Evolutionary conservation across 2,113 vertebrate species (phyloP).

Genomic region (Falco punctatus): DNA sequence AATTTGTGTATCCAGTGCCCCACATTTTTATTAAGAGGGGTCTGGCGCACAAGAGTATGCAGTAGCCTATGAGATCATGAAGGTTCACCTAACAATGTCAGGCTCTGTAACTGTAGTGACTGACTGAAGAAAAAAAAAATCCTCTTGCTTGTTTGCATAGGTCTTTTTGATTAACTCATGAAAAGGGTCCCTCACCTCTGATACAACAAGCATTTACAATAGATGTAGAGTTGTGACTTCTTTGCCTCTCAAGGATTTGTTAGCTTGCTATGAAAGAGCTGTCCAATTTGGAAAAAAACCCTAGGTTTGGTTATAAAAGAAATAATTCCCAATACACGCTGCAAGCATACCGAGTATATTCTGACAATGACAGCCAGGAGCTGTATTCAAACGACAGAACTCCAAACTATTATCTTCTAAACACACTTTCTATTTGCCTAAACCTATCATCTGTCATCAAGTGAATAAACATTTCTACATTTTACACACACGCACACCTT

Average conservation of each 20-base stretch:
- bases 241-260: conserved; percentile 2
- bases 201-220: not conserved
- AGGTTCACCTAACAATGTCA: conserved; percentile 46
- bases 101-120: conserved; percentile 58
- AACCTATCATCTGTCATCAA: not conserved
- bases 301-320: not conserved
- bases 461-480: not conserved
- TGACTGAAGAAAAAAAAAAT: conserved; percentile 30
- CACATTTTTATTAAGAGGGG: conserved; percentile 34
- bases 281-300: not conserved
- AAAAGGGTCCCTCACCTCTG: conserved; percentile 30
- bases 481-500: not conserved
- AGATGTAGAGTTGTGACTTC: not conserved
- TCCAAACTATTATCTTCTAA: conserved; percentile 24
- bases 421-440: not conserved
- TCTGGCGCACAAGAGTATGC: not conserved
- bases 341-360: not conserved
- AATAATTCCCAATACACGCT: not conserved
- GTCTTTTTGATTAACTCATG: conserved; percentile 46
- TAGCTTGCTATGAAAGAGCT: not conserved
- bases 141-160: conserved; percentile 36
- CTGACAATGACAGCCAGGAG: not conserved
- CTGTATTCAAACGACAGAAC: not conserved
- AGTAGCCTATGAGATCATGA: conserved; percentile 19
- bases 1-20: conserved; percentile 54